phyloP scores from a whole-genome alignment of 2,113 vertebrate species.

The Paradisaea rubra region DNA sequence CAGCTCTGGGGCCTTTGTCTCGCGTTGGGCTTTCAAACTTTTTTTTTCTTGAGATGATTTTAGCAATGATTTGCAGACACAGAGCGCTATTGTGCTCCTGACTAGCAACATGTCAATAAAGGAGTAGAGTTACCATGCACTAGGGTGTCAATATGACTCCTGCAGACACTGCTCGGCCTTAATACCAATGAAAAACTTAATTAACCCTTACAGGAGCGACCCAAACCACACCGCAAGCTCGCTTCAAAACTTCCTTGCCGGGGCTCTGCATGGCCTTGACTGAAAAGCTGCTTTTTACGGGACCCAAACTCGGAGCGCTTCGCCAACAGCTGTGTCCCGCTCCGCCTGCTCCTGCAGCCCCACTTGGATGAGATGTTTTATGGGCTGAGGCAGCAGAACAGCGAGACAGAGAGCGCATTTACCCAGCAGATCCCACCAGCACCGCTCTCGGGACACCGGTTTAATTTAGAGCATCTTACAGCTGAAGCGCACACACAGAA shows the following conservation, averaged over 20 bases:
- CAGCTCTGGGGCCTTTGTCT: constrained; percentile 84
- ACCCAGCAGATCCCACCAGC: background rate
- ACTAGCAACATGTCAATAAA: constrained; percentile 77
- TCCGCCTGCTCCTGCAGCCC: background rate
- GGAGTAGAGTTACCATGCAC: constrained; percentile 74
- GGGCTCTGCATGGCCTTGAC: constrained; percentile 2
- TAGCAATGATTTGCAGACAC: constrained; percentile 83
- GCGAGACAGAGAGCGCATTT: background rate
- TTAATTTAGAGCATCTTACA: constrained; percentile 39
- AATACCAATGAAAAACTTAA: constrained; percentile 71
- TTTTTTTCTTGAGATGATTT: constrained; percentile 80
- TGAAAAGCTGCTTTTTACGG: constrained; percentile 58
- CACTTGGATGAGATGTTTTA: constrained; percentile 28
- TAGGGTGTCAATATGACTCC: constrained; percentile 74
- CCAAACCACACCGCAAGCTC: constrained; percentile 22
- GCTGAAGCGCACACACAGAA: background rate
- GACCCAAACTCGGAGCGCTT: constrained; percentile 2
- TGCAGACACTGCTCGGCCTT: constrained; percentile 61
- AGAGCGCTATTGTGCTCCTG: constrained; percentile 73
- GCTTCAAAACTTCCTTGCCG: constrained; percentile 40
- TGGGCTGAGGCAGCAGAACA: constrained; percentile 13
- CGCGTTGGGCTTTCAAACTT: constrained; percentile 78
- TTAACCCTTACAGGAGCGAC: constrained; percentile 69
- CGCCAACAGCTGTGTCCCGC: constrained; percentile 1
- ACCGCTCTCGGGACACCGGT: background rate